Evolutionary conservation across 1,140 invertebrate species (phyloP), one percentile per base, ranked within the genome.

Genomic region (Helicoverpa zea): DNA sequence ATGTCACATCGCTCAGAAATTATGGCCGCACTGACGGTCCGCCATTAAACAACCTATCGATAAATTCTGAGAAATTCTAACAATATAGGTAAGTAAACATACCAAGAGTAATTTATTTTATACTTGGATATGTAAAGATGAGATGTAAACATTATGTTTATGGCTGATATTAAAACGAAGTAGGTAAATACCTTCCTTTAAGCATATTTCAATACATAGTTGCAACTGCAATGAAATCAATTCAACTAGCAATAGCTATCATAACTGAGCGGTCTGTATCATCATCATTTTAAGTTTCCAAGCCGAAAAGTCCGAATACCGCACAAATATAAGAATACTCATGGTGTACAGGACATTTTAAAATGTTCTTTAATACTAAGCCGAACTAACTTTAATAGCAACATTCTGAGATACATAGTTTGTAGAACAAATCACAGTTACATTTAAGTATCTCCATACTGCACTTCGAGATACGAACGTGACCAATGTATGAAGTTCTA

Each of bases 1-100:
- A 83, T 81, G 82, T 84, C 83, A 77, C 83, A 81, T 82, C 81
- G 77, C 54, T 82, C 74, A 84, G 64, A 82, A 85, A 82, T 82
- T 81, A 81, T 79, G 75, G 51, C 49, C 58, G 64, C 43, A 72
- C 49, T 49, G 59, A 64, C 23, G 63, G 43, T 12, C 18, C 58
- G 47, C 49, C 47, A 52, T 82, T 79, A 79, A 74, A 73, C 14
- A 18, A 18, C 30, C 54, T 18, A 43, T 73, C 70, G 70, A 73
- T 73, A 58, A 73, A 73, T 73, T 73, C 70, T 58, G 29, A 73
- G 70, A 73, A 56, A 54, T 49, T 54, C 18, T 72, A 72, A 52
- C 49, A 72, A 72, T 54, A 72, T 64, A 16, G 12, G 29, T 9
- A 64, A 14, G 35, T 43, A 43, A 58, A 68, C n/a, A 68, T 68